Evolutionary conservation across 2,113 vertebrate genomes (phyloP).

Genomic region (Pagrus major): DNA sequence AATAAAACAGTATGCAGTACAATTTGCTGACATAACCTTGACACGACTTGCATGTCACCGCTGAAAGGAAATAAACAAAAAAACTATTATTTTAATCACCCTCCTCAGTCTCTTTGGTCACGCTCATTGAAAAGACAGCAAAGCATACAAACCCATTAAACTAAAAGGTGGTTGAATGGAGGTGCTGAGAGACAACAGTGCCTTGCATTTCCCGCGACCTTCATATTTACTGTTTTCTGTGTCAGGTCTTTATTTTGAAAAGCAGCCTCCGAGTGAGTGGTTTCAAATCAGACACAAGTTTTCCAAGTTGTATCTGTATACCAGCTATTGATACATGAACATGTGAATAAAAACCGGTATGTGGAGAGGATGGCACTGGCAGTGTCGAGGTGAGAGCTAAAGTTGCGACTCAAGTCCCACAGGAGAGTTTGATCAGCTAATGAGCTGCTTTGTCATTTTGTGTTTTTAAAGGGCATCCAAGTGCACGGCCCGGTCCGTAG

Average conservation of each 20-base stretch:
- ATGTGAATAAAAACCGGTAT: constrained; percentile 3
- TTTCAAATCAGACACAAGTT: constrained; percentile 8
- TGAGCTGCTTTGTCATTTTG: constrained; percentile 39
- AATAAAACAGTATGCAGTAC: constrained; percentile 12
- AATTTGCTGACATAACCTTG: not conserved
- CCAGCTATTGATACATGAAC: not conserved
- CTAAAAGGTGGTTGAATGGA: constrained; percentile 19
- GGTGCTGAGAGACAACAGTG: constrained; percentile 18
- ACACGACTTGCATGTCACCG: not conserved
- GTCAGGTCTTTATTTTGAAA: constrained; percentile 24
- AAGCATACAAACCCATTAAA: constrained; percentile 39
- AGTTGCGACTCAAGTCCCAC: constrained; percentile 21
- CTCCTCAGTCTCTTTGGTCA: not conserved
- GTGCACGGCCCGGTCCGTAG: not conserved
- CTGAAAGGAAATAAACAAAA: constrained; percentile 2
- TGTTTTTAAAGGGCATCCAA: constrained; percentile 34
- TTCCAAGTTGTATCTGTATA: not conserved
- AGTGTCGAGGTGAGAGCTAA: not conserved
- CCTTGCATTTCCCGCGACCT: constrained; percentile 42
- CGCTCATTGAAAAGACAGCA: constrained; percentile 26
- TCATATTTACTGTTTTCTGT: constrained; percentile 21
- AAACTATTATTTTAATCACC: constrained; percentile 10
- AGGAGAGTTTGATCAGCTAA: constrained; percentile 36
- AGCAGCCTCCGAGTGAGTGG: not conserved
- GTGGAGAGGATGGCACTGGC: not conserved